Conservation (phyloP, 2,113 vertebrate genomes). For the Tragelaphus strepsiceros region DNA sequence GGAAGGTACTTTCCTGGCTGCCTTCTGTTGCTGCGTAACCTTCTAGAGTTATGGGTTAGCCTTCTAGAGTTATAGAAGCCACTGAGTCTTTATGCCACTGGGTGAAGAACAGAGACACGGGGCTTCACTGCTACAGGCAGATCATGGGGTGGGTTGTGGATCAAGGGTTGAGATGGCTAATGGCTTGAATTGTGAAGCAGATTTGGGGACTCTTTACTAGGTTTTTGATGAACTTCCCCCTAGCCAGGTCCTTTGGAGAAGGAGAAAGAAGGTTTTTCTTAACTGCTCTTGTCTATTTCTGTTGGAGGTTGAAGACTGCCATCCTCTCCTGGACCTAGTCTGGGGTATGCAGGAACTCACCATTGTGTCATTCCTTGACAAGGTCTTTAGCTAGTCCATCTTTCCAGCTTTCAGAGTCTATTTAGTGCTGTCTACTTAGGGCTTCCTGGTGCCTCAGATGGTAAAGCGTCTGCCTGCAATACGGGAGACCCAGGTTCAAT, state of each 20-base stretch:
- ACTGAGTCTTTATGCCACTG: background rate
- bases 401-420: background rate
- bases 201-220: background rate
- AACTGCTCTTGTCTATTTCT: background rate
- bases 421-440: background rate
- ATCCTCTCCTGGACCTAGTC: background rate
- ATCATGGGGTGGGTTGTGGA: background rate
- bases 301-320: background rate
- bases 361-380: background rate
- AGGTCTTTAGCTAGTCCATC: background rate
- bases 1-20: background rate
- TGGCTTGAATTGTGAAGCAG: background rate
- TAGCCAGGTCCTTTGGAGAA: background rate
- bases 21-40: slow-evolving; percentile 17
- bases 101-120: background rate
- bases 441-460: no score
- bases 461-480: no score
- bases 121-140: background rate
- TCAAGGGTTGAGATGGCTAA: no score
- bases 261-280: background rate
- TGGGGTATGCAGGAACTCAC: background rate
- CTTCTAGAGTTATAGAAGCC: background rate
- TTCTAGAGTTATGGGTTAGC: background rate
- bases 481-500: no score
- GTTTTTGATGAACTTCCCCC: background rate